Conservation (phyloP, 2,888 invertebrate species). For the Seira sanloemensis region DNA sequence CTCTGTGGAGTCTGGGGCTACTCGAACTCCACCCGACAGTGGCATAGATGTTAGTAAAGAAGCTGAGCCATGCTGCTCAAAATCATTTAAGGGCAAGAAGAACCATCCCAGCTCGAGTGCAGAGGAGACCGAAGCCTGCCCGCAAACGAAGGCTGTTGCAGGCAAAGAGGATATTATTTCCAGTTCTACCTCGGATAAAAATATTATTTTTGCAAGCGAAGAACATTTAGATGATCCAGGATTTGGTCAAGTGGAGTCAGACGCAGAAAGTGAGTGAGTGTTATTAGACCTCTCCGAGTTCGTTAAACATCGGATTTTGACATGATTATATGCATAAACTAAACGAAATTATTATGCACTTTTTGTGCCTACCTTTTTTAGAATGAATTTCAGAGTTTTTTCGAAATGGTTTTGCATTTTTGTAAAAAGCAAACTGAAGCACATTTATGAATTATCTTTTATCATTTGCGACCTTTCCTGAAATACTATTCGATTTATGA, state of each 20-base stretch:
- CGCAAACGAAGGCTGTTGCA: neutral
- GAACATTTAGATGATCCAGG: slow-evolving; percentile 28
- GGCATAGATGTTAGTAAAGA: slow-evolving; percentile 60
- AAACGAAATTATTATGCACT: no score
- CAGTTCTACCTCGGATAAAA: neutral
- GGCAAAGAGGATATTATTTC: neutral
- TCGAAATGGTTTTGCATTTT: no score
- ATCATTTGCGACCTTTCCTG: no score
- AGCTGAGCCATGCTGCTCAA: slow-evolving; percentile 50
- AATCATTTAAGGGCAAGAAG: neutral
- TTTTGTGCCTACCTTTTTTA: no score
- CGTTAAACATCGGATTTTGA: slow-evolving; percentile 54
- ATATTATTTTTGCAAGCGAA: neutral
- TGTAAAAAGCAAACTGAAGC: no score
- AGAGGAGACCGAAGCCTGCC: neutral
- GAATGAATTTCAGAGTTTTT: no score
- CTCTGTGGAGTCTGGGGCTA: neutral
- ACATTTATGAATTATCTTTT: no score
- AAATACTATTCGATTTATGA: no score
- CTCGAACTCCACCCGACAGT: slow-evolving; percentile 54
- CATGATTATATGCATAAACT: neutral
- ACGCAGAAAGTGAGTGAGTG: slow-evolving; percentile 34
- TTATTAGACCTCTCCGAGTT: slow-evolving; percentile 37
- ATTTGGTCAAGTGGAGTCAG: slow-evolving; percentile 32
- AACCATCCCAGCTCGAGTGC: neutral